Evolutionary conservation across 2,888 invertebrate genomes (phyloP), one percentile per base, ranked within the genome.

Genomic region (Coenonympha arcania): DNA sequence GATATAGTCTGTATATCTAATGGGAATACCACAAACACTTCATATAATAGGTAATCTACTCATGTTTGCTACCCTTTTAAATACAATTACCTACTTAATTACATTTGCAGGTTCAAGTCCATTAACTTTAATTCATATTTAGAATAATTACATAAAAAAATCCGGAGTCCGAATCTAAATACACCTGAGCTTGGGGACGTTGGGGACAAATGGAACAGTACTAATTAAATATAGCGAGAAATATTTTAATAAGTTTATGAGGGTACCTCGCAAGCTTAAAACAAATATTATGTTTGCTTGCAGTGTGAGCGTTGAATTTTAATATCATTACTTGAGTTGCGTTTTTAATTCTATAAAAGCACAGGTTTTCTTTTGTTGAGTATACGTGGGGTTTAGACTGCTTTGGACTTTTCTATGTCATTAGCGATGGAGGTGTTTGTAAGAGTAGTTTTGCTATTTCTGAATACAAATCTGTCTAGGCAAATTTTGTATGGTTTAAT

Each of bases 171-270:
- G 62, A 65, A 64, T 54, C 59, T 54, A 60, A 65, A 57, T 56
- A 71, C 80, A 81, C 78, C 76, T 77, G 79, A 68, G 76, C 68
- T 65, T 67, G 68, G 63, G 73, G 63, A 68, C 65, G 60, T 54
- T 42, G 63, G 70, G 73, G 73, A 77, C 79, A 79, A 79, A 81
- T 78, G 77, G 79, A 68, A 74, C 73, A 72, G 68, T 69, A 71
- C 79, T 84, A 85, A 85, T 83, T 83, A 85, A 82, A 86, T 83
- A 82, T 76, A 75, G 73, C 75, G 74, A 74, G 77, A 79, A 79
- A 80, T 85, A 86, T 86, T 86, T 85, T 85, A 86, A 84, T 83
- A 84, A 85, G 81, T 85, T 85, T 84, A 85, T 68, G 83, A 73
- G 74, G 71, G 72, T 67, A 62, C 69, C 69, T 60, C 68, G 66